Conservation (phyloP, 2,113 vertebrate species). For the Nothobranchius kuhntae region DNA sequence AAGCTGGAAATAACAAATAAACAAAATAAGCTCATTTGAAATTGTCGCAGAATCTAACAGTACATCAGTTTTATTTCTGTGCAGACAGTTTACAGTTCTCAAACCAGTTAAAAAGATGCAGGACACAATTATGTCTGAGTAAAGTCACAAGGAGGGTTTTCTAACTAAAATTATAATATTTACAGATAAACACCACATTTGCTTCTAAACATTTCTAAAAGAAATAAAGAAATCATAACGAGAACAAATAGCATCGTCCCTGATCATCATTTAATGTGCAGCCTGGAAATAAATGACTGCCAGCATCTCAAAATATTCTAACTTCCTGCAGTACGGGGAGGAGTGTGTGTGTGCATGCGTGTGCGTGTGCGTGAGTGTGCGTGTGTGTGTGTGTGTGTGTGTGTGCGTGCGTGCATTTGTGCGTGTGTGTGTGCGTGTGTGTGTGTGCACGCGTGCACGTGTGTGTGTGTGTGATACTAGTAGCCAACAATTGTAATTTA, state of each 20-base stretch:
- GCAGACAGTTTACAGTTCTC: background rate
- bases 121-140: no score
- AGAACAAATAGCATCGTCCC: no score
- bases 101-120: background rate
- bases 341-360: no score
- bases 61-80: background rate
- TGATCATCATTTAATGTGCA: slow-evolving; percentile 2
- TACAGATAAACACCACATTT: background rate
- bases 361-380: no score
- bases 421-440: no score
- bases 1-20: background rate
- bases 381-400: no score
- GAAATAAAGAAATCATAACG: no score
- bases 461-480: no score
- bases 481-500: no score
- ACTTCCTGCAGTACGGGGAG: background rate
- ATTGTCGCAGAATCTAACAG: background rate
- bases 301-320: background rate
- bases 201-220: no score
- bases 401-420: no score
- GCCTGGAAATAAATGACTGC: background rate
- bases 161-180: background rate
- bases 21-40: background rate
- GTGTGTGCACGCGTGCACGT: no score
- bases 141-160: background rate